These are phyloP conservation scores for Phengaris arion DNA, from an alignment of 2,888 invertebrate genomes.

Conservation along the genomic window DNA sequence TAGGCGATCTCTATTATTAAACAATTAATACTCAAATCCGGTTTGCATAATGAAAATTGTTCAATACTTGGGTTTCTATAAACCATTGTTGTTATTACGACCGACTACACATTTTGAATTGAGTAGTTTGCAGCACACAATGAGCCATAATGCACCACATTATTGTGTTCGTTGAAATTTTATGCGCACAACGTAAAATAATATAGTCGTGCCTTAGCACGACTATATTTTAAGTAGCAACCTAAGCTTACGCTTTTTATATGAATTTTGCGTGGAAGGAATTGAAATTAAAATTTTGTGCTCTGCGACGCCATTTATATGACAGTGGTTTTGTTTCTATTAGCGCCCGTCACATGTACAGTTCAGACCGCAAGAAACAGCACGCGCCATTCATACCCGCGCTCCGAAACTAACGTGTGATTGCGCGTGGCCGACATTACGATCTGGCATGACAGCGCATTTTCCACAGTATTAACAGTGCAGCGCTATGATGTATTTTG, in stretches of 20 bases:
- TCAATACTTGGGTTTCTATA: neutral
- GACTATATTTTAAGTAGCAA: too few relatives aligned
- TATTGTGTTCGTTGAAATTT: neutral
- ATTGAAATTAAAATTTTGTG: constrained; percentile 29
- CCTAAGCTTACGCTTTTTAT: too few relatives aligned
- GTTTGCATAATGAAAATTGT: neutral
- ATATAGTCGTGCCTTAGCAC: neutral
- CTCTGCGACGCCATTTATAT: neutral
- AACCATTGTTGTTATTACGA: neutral
- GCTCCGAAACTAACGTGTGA: too few relatives aligned
- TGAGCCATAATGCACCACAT: neutral
- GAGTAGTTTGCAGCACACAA: neutral
- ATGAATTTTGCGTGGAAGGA: neutral
- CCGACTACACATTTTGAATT: neutral
- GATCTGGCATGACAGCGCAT: too few relatives aligned
- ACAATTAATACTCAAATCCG: neutral
- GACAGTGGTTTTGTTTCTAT: neutral
- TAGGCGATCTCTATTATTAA: neutral
- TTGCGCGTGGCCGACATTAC: too few relatives aligned
- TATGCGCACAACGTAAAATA: neutral
- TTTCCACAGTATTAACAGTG: too few relatives aligned
- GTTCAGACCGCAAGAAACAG: too few relatives aligned
- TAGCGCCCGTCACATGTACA: too few relatives aligned
- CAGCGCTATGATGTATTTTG: too few relatives aligned
- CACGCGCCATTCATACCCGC: too few relatives aligned